A percentile compares a stretch with the other conserved stretches of the same genome.
Evolutionary conservation across 2,113 vertebrate genomes (phyloP).

Genomic region (Zosterops borbonicus): DNA sequence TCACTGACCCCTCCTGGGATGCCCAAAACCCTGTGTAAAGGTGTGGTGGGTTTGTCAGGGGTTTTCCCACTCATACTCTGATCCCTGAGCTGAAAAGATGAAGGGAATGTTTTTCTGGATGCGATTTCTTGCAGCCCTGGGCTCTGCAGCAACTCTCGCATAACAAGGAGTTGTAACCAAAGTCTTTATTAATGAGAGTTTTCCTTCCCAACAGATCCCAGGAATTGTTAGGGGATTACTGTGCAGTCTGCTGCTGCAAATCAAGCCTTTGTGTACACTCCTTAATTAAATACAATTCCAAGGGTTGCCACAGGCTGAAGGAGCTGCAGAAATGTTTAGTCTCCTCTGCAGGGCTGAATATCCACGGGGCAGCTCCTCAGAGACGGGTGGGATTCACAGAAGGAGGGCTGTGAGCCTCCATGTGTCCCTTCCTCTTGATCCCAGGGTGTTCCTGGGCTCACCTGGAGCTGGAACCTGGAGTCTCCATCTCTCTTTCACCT

Average conservation of each 20-base stretch:
- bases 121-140: background rate
- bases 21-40: background rate
- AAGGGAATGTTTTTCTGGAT: background rate
- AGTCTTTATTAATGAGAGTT: slow-evolving; percentile 25
- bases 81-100: background rate
- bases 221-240: slow-evolving; percentile 4
- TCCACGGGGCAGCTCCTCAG: background rate
- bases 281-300: background rate
- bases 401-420: background rate
- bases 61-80: background rate
- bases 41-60: background rate
- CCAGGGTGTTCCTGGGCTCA: background rate
- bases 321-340: background rate
- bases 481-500: too few relatives aligned
- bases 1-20: background rate
- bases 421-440: background rate
- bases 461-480: background rate
- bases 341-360: background rate
- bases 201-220: background rate
- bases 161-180: background rate
- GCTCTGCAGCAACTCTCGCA: background rate
- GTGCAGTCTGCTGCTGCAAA: background rate
- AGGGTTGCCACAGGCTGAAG: background rate
- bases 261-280: background rate
- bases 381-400: background rate